Base-by-base conservation (phyloP, 2,113 vertebrate species). In the Furnarius figulus region DNA sequence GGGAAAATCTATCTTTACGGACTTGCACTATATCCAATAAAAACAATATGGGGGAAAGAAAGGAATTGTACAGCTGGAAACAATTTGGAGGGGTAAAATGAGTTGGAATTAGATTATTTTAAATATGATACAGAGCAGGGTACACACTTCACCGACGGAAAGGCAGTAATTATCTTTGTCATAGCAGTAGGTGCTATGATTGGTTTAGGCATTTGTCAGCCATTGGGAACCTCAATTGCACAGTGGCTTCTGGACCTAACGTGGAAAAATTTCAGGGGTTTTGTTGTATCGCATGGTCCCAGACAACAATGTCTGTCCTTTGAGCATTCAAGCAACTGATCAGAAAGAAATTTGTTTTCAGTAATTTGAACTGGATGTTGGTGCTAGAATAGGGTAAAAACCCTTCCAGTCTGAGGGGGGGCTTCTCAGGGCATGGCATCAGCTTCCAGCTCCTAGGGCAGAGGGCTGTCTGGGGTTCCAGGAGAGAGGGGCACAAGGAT, bases 101-200 rank as follows among this genome's bases (percentile, higher is more conserved):
- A 93, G 81, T 74, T 91, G 71, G 79, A 95, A 96, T 92, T 96
- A 93, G 86, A 93, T 96, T 90, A 97, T 97, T 96, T 95, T 93
- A 91, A 96, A 95, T 94, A 66, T 71, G 94, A 94, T 94, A 90
- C 90, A 92, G 93, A 93, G 82, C 68, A 73, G 78, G 63, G 89
- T 88, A 67, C 59, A 61, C 77, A 75, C 93, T 97, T 80, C 62
- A 79, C 74, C 0, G 19, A 81, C 2, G 3, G 90, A 92, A 96
- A 95, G 63, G 77, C 76, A 95, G 74, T 66, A 94, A 92, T 87
- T 81, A 87, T 85, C 77, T 95, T 84, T 92, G 82, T 92, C 78
- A 81, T 93, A 93, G 65, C 93, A 92, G 78, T 96, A 96, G 91
- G 86, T 87, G 83, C 61, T 92, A 94, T 92, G 90, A 88, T 95